These are phyloP conservation scores for Eutolmus rufibarbis DNA, from an alignment of 2,888 invertebrate genomes.

Conservation along the genomic window DNA sequence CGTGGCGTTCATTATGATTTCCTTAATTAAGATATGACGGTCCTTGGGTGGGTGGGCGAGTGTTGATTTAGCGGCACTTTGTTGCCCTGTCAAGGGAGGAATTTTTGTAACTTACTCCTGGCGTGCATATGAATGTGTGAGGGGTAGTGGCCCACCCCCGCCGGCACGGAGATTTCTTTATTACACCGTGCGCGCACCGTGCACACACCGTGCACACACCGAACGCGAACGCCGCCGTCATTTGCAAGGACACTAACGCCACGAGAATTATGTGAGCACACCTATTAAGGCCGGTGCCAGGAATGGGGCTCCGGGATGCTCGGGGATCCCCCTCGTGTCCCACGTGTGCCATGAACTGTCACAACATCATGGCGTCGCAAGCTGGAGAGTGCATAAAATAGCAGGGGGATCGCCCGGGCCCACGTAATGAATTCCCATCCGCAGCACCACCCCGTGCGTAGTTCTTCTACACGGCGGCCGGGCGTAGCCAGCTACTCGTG, in stretches of 20 bases:
- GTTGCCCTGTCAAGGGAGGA: neutral
- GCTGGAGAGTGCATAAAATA: constrained; percentile 46
- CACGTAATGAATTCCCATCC: constrained; percentile 45
- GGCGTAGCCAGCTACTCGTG: neutral
- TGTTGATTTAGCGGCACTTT: constrained; percentile 17
- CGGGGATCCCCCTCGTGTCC: constrained; percentile 12
- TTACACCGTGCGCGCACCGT: constrained; percentile 1
- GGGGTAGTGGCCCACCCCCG: neutral
- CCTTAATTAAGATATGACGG: constrained; percentile 30
- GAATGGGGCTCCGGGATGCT: neutral
- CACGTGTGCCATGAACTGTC: constrained; percentile 38
- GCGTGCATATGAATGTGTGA: constrained; percentile 18
- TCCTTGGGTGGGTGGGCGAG: neutral
- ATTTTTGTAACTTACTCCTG: constrained; percentile 34
- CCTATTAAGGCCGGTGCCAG: constrained; percentile 41
- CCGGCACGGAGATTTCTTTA: constrained; percentile 14
- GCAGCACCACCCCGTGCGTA: constrained; percentile 19
- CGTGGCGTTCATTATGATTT: constrained; percentile 12
- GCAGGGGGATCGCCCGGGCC: constrained; percentile 31
- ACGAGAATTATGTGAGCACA: constrained; percentile 43
- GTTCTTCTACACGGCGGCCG: neutral
- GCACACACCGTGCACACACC: neutral
- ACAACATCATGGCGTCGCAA: constrained; percentile 19
- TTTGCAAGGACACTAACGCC: constrained; percentile 18
- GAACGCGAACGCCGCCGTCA: neutral